Base-by-base conservation (phyloP, 2,113 vertebrate species). In the Petrocephalus microphthalmus region DNA sequence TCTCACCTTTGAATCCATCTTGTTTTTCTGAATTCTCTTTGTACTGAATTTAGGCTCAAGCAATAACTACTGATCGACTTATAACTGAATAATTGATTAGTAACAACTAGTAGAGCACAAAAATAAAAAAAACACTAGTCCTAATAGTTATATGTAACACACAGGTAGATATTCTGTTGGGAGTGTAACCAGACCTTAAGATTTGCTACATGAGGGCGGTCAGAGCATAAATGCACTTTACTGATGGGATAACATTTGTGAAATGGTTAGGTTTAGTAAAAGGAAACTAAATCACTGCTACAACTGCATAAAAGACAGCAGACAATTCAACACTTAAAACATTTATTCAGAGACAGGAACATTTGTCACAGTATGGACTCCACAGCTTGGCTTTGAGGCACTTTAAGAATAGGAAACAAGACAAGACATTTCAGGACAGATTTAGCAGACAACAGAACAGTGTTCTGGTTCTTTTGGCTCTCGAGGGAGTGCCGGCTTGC, bases 381-480 rank as follows among this genome's bases (percentile, higher is more conserved):
- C 29, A 54, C 84, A 85, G 29, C 51, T 54, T 85, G 25, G 25
- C 51, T 42, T 25, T 13, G 56, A 60, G 20, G 5, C 8, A 86
- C 29, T 25, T 52, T 56, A 56, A 42, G 13, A 60, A 60, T 13
- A 64, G 20, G 53, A 53, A 78, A 74, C n/a, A 60, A 60, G 49
- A 74, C n/a, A 45, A 60, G 49, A 78, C 25, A 54, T 74, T 67
- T 87, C 71, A 87, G 57, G 51, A 83, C 52, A 88, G 67, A 88
- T 88, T 81, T 5, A 56, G 25, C 45, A 87, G 57, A 67, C 29
- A 78, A 78, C 33, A 7, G 57, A 67, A n/a, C 57, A 87, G 22
- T 33, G 10, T 25, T 87, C 42, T 25, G 7, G 42, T 42, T 47
- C 15, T 17, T 56, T 60, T 64, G 67, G 56, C 42, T 42, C 42